Base-by-base conservation (phyloP, 2,888 invertebrate species). In the Phyto melanocephala region DNA sequence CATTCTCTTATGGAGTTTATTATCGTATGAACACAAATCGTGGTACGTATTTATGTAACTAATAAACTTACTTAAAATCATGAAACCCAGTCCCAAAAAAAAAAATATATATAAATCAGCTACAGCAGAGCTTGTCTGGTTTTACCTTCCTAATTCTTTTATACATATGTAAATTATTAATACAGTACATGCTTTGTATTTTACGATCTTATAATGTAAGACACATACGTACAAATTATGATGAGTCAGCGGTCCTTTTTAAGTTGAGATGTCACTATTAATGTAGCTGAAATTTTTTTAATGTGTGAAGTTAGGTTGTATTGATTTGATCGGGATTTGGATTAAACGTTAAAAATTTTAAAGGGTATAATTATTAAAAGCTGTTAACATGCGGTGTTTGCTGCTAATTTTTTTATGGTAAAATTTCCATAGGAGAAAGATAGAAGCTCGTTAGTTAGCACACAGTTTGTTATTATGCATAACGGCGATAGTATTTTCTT, bases 11-110 rank as follows among this genome's bases (percentile, higher is more conserved):
- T 91, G 92, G 92, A 81, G 87, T 94, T 86, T 96, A 95, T 93
- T 92, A 92, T 88, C 93, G 93, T 91, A 92, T 95, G 89, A 95
- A 95, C 88, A 93, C 93, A 63, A 93, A 94, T 87, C 93, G 94
- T 93, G 95, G 96, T 95, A 91, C 91, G 92, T 33, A 17, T 65
- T 67, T 67, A 75, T 67, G 40, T 75, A 65, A 56, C 42, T 28
- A 58, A 11, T 60, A 37, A 28, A 37, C 47, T 2, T 11, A 17
- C 6, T 5, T 15, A 67, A 70, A 56, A 40, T 42, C 40, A 15
- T n/a, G 20, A 50, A 20, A n/a, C 45, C 13, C 33, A 58, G 28
- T 17, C 6, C 28, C 17, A 42, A 28, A 24, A 45, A 6, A 5
- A 50, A 24, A 52, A 50, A 20, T 47, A 33, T 17, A 47, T 20